Percentiles rank a stretch among this genome's conserved stretches.
These are phyloP conservation scores for rabbit (Oryctolagus cuniculus) DNA, from an alignment of 2,113 vertebrate genomes.

Conservation along the genomic window mOryCun1.1 NC_091434.1:67006001-67006500, in stretches of 20 bases:
- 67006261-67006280: background rate
- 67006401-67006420: too few species aligned
- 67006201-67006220: background rate
- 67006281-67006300: too few species aligned
- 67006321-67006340: too few species aligned
- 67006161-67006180: slow-evolving; percentile 41
- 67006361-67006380: too few species aligned
- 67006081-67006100: slow-evolving; percentile 11
- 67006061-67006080: slow-evolving; percentile 20
- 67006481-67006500: too few species aligned
- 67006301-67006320: too few species aligned
- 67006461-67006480: too few species aligned
- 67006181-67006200: background rate
- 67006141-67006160: background rate
- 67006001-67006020: background rate
- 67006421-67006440: too few species aligned
- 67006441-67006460: too few species aligned
- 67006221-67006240: slow-evolving; percentile 7
- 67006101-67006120: background rate
- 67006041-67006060: background rate
- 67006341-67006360: too few species aligned
- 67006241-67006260: background rate
- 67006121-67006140: background rate
- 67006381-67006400: too few species aligned
- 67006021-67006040: slow-evolving; percentile 19